Evolutionary conservation across 1,140 invertebrate species (phyloP).

Genomic region (Ridgeia piscesae): DNA sequence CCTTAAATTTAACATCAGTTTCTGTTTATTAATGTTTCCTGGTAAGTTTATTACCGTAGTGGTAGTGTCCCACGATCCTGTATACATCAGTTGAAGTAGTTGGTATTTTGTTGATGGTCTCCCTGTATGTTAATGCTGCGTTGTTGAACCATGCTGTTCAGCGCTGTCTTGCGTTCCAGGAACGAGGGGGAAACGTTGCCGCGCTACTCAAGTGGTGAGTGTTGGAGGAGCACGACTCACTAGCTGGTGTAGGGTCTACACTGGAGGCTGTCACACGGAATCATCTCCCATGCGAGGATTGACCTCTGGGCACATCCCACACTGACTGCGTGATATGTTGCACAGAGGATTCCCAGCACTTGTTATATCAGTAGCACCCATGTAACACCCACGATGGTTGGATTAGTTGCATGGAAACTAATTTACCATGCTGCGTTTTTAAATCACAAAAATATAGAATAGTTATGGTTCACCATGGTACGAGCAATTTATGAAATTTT

Average conservation of each 20-base stretch:
- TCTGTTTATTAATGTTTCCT: too few species aligned
- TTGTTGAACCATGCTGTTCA: slow-evolving; percentile 14
- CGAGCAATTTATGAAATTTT: background rate
- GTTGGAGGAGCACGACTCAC: background rate
- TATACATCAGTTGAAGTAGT: too few species aligned
- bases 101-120: slow-evolving; percentile 16
- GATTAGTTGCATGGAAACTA: background rate
- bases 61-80: too few species aligned
- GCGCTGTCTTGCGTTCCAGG: slow-evolving; percentile 32
- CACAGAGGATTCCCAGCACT: background rate
- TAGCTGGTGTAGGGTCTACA: background rate
- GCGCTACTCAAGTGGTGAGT: slow-evolving; percentile 72
- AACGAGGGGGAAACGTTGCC: slow-evolving; percentile 69
- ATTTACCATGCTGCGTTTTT: background rate
- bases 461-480: background rate
- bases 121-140: background rate
- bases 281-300: background rate
- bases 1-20: too few species aligned
- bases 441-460: too few species aligned
- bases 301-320: background rate
- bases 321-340: background rate
- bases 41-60: too few species aligned
- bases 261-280: background rate
- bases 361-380: background rate
- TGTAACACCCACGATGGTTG: background rate